Conservation (phyloP, 1,140 invertebrate genomes). For the Ylistrum balloti region DNA sequence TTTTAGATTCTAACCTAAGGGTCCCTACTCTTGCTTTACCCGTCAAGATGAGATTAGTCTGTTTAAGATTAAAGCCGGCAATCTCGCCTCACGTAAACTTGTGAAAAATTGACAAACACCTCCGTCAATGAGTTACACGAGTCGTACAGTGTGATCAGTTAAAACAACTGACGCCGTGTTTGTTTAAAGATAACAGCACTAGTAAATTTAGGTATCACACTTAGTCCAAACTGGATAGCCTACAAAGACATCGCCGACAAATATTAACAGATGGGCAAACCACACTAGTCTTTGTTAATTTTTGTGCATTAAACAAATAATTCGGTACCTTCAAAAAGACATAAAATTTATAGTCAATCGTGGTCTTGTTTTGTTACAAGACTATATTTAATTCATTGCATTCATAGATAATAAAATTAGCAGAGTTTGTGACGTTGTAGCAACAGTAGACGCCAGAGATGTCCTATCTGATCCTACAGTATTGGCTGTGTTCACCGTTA, state of each 20-base stretch:
- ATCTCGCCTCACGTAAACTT: conserved; percentile 15
- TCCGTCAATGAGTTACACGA: background rate
- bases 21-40: conserved; percentile 17
- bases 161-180: conserved; percentile 38
- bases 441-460: background rate
- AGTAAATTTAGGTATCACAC: conserved; percentile 35
- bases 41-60: conserved; percentile 23
- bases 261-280: conserved; percentile 27
- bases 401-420: conserved; percentile 23
- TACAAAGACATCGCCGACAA: conserved; percentile 22
- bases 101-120: conserved; percentile 29
- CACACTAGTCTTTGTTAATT: conserved; percentile 1
- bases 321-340: background rate
- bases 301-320: conserved; percentile 36
- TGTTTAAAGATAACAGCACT: conserved; percentile 28
- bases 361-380: background rate
- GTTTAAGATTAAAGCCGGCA: background rate
- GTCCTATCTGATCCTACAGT: background rate
- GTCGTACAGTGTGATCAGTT: background rate
- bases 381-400: conserved; percentile 40
- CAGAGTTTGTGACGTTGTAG: background rate
- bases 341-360: background rate
- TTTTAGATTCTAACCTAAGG: conserved; percentile 29
- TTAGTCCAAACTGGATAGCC: background rate
- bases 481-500: background rate